These are phyloP conservation scores for Pecten maximus DNA, from an alignment of 2,888 invertebrate genomes.

Conservation along the genomic window DNA sequence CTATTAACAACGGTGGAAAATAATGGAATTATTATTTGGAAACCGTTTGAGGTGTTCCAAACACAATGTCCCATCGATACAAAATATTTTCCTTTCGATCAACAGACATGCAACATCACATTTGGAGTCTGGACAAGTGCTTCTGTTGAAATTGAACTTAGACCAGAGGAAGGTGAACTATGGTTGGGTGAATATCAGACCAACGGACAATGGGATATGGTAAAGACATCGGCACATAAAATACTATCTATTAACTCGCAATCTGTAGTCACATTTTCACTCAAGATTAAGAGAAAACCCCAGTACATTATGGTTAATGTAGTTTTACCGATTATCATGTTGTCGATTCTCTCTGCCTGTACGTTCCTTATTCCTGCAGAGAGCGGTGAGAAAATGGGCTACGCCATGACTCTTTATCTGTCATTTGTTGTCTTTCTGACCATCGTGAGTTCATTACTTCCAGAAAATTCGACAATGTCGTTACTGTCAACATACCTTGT, in stretches of 20 bases:
- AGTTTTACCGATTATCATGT: slow-evolving; percentile 49
- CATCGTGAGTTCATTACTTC: slow-evolving; percentile 35
- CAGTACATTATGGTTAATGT: slow-evolving; percentile 42
- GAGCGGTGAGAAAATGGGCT: slow-evolving; percentile 55
- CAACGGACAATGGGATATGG: slow-evolving; percentile 43
- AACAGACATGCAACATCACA: slow-evolving; percentile 46
- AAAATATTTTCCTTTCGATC: slow-evolving; percentile 55
- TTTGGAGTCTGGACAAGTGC: slow-evolving; percentile 43
- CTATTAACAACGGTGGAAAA: background rate
- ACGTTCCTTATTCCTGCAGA: slow-evolving; percentile 55
- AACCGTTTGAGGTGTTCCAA: slow-evolving; percentile 41
- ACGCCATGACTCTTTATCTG: slow-evolving; percentile 55
- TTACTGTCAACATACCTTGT: slow-evolving; percentile 37
- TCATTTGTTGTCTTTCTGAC: slow-evolving; percentile 54
- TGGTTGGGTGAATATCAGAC: background rate
- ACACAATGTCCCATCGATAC: slow-evolving; percentile 49
- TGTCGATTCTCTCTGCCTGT: slow-evolving; percentile 50
- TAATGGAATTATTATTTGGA: slow-evolving; percentile 27
- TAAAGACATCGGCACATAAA: background rate
- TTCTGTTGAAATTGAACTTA: background rate
- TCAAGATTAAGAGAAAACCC: slow-evolving; percentile 34
- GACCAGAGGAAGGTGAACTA: background rate
- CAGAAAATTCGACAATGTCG: slow-evolving; percentile 37
- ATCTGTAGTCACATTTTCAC: slow-evolving; percentile 16
- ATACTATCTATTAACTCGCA: background rate